phyloP scores from a whole-genome alignment of 2,113 vertebrate species.

The Siniperca knerii region DNA sequence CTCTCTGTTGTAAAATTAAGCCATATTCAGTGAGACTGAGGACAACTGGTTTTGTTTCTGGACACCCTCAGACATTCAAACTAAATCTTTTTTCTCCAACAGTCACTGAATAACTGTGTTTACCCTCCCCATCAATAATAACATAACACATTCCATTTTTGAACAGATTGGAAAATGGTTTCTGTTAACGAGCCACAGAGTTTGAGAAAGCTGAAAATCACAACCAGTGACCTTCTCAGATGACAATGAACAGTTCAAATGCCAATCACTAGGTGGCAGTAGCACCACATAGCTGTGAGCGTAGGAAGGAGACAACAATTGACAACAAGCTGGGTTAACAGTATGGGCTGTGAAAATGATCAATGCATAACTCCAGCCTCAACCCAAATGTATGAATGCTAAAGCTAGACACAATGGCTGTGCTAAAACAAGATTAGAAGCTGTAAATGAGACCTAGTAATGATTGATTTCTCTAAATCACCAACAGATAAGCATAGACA shows the following conservation, averaged over 20 bases:
- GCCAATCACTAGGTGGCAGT: constrained; percentile 82
- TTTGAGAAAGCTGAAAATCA: constrained; percentile 58
- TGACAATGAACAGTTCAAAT: constrained; percentile 62
- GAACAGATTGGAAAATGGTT: constrained; percentile 8
- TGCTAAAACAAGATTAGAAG: constrained; percentile 16
- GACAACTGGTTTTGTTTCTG: constrained; percentile 41
- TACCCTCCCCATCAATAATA: constrained; percentile 5
- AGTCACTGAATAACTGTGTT: constrained; percentile 9
- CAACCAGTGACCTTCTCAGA: constrained; percentile 62
- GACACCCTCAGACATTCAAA: constrained; percentile 28
- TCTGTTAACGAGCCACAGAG: constrained; percentile 43
- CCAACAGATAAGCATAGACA: neutral
- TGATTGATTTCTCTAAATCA: neutral
- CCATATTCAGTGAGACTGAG: neutral
- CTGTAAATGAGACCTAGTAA: neutral
- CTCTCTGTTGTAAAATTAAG: constrained; percentile 34
- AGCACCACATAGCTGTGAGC: constrained; percentile 72
- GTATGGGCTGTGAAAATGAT: constrained; percentile 47
- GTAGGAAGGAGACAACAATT: constrained; percentile 22
- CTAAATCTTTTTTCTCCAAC: neutral
- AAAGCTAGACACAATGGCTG: neutral
- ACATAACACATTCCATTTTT: neutral
- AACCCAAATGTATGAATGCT: neutral
- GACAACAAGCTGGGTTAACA: constrained; percentile 35
- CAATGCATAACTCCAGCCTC: constrained; percentile 33